Evolutionary conservation across 2,888 invertebrate species (phyloP), one percentile per base, ranked within the genome.

Genomic region (Sarcophaga carnaria): DNA sequence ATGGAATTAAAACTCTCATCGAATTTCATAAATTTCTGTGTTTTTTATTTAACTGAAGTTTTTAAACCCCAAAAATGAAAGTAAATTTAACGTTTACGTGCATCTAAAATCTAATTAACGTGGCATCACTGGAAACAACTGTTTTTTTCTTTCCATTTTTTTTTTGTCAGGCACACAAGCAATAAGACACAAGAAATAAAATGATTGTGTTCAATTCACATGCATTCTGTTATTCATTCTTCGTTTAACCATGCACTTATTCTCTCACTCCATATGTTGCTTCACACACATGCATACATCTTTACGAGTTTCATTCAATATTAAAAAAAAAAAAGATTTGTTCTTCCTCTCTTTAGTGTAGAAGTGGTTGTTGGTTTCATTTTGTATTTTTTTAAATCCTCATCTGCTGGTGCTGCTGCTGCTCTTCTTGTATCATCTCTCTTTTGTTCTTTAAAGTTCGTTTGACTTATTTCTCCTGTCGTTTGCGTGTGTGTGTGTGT

Each of bases 321-420:
- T 4, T 27, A 37, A 37, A 37, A 37, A 37, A 63, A 63, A 64
- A 25, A 47, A 66, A 76, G 22, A 45, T 62, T 1, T 60, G 66
- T 72, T 79, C 1, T 80, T 82, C 20, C 59, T 27, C 4, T 14
- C 27, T 25, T 71, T 59, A 25, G n/a, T 2, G 70, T 20, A 54
- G 45, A 77, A 77, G 63, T 83, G 80, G 72, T 72, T 80, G 82
- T 70, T 78, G 87, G 75, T 81, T 87, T 87, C 87, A 87, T 83
- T 87, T 87, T 87, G 83, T 75, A 77, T 69, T 83, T 80, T 71
- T 14, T 75, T 88, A 54, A 14, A 54, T 71, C 81, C 81, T 77
- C 71, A 87, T 88, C 59, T 88, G 88, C 81, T 87, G 83, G 70
- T 86, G 81, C 70, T 85, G 74, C 75, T 86, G 60, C 72, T 69